Percentiles rank a stretch among this genome's conserved stretches.
These are phyloP conservation scores for Xylocampa areola DNA, from an alignment of 2,888 invertebrate genomes.

Conservation along the genomic window DNA sequence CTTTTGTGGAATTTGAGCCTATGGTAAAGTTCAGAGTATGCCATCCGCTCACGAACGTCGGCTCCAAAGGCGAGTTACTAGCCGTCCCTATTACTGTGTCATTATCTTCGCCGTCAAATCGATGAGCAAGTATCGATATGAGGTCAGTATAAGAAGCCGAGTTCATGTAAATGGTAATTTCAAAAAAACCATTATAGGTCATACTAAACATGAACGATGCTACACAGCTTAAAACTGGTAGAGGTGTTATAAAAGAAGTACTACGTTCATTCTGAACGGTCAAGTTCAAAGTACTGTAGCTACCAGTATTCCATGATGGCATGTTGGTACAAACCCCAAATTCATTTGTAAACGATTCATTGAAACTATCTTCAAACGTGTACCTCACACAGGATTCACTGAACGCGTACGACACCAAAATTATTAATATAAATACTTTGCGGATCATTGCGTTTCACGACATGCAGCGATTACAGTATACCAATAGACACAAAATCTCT, in stretches of 20 bases:
- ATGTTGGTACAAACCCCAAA: constrained; percentile 52
- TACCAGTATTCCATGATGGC: constrained; percentile 59
- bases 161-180: constrained; percentile 67
- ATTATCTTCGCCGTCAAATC: constrained; percentile 32
- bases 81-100: constrained; percentile 42
- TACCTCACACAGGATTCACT: constrained; percentile 65
- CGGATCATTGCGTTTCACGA: constrained; percentile 50
- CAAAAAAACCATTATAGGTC: constrained; percentile 62
- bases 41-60: constrained; percentile 56
- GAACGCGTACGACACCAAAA: constrained; percentile 48
- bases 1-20: constrained; percentile 27
- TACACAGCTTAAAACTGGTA: constrained; percentile 44
- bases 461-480: constrained; percentile 39
- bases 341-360: constrained; percentile 60
- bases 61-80: neutral
- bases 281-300: constrained; percentile 24
- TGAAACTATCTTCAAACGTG: constrained; percentile 66
- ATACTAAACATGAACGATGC: constrained; percentile 62
- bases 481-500: constrained; percentile 50
- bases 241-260: constrained; percentile 60
- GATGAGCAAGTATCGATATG: constrained; percentile 62
- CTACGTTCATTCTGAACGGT: constrained; percentile 58
- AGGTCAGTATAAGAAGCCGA: constrained; percentile 48
- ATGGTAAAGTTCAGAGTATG: constrained; percentile 1
- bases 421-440: constrained; percentile 45